Evolutionary conservation across 2,888 invertebrate genomes (phyloP), one percentile per base, ranked within the genome.

Genomic region (Pegoplata infirma): DNA sequence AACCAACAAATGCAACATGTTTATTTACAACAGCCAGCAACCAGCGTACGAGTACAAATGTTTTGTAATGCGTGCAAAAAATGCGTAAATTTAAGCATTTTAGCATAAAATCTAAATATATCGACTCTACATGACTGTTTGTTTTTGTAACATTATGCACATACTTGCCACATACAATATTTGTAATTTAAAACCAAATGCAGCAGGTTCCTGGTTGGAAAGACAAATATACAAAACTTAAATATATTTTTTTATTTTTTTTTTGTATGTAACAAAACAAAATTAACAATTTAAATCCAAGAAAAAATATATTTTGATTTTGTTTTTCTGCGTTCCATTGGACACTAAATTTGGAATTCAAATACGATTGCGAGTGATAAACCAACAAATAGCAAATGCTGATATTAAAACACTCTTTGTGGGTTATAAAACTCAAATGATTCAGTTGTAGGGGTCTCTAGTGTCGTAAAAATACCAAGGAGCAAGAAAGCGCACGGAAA

Each of bases 1-100:
- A 12, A 51, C 14, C n/a, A 25, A 16, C 25, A 1, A 40, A 12
- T 40, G n/a, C 36, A 32, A 68, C 53, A 46, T 56, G 61, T 71
- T 63, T 67, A 56, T 67, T 49, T 72, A 56, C 61, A 67, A 72
- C 61, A 75, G 56, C 16, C 51, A n/a, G n/a, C n/a, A n/a, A n/a
- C n/a, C n/a, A n/a, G n/a, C 36, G 36, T n/a, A 40, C 67, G n/a
- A 25, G 36, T n/a, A 40, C 67, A 66, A 10, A n/a, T n/a, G n/a
- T n/a, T n/a, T n/a, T n/a, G n/a, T n/a, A 40, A 79, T 79, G 79
- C 79, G 79, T 79, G 79, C 28, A 71, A 67, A 75, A 79, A 79
- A 75, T 79, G 79, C 79, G 79, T 79, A 79, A 79, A 79, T 79
- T 58, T 79, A 47, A 53, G 51, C 46, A 79, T 56, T 58, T 79